Base-by-base conservation (phyloP, 2,888 invertebrate species). In the Heliothis peltigera region DNA sequence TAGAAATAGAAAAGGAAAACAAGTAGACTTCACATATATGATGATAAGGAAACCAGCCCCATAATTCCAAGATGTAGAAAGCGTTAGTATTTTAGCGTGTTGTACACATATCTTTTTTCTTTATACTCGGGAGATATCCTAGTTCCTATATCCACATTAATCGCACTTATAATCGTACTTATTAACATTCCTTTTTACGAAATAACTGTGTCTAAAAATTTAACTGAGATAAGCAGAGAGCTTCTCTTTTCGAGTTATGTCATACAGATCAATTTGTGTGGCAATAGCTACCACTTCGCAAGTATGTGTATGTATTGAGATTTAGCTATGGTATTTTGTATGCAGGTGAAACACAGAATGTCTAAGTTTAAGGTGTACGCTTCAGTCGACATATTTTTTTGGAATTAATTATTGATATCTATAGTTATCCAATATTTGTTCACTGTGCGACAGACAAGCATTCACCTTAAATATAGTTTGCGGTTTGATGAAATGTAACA, bases 281-380 rank as follows among this genome's bases (percentile, higher is more conserved):
- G 28, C 8, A 10, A 28, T 10, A 28, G 28, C 28, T 28, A 28
- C 28, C 28, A 28, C 8, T 28, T 28, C 28, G 8, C 28, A 28
- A 8, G 28, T 28, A 28, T 28, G 28, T 35, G 15, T 35, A 35
- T 39, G 39, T 39, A n/a, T 15, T n/a, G 39, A 39, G 39, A 32
- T 12, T 39, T 15, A n/a, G 10, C 3, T 5, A 15, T 32, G n/a
- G 28, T 55, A 55, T 55, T 43, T 64, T 56, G 65, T 65, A 64
- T 51, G 64, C 56, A 46, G 44, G 32, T n/a, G 46, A 28, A 48
- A 22, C 25, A 39, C 39, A 39, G n/a, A 39, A 54, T 2, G 44
- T 7, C 17, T n/a, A 39, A n/a, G 5, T 15, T 43, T 54, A 44
- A 53, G 46, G 46, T 15, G 46, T 19, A 46, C 21, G 46, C 46